These are phyloP conservation scores for Sepioteuthis lessoniana DNA, from an alignment of 2,888 invertebrate species.

Conservation along the genomic window DNA sequence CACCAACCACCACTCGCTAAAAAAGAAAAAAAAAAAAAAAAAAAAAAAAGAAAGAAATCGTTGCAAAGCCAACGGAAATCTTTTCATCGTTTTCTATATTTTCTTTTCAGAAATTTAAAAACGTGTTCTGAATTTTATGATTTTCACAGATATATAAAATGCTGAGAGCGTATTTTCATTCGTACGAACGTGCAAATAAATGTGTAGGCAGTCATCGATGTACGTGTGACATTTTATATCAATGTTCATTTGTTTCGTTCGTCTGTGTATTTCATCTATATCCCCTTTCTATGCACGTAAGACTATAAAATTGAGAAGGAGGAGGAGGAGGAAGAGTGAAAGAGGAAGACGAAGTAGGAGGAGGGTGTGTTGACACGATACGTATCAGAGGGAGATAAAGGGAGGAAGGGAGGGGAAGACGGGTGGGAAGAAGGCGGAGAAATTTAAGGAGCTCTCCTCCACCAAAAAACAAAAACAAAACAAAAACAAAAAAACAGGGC, in stretches of 20 bases:
- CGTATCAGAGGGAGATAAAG: too few species aligned
- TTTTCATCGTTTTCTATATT: neutral
- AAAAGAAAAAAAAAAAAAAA: neutral
- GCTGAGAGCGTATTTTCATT: neutral
- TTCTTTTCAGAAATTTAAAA: conserved; percentile 2
- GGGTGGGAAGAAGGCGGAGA: too few species aligned
- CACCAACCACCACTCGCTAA: too few species aligned
- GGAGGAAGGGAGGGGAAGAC: too few species aligned
- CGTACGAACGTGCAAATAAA: neutral
- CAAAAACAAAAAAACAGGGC: neutral
- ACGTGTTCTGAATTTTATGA: neutral
- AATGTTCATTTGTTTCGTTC: neutral
- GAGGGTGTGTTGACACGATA: too few species aligned
- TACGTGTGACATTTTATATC: neutral
- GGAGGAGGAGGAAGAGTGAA: neutral
- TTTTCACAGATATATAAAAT: neutral
- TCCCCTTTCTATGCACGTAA: neutral
- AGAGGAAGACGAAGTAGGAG: neutral
- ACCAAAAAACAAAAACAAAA: neutral
- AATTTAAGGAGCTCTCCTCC: too few species aligned
- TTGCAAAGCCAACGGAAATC: neutral
- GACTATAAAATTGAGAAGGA: neutral
- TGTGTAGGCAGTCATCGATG: neutral
- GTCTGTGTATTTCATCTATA: neutral
- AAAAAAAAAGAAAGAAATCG: neutral